Conservation (phyloP, 1,140 invertebrate species). For the Paracyclopina nana region DNA sequence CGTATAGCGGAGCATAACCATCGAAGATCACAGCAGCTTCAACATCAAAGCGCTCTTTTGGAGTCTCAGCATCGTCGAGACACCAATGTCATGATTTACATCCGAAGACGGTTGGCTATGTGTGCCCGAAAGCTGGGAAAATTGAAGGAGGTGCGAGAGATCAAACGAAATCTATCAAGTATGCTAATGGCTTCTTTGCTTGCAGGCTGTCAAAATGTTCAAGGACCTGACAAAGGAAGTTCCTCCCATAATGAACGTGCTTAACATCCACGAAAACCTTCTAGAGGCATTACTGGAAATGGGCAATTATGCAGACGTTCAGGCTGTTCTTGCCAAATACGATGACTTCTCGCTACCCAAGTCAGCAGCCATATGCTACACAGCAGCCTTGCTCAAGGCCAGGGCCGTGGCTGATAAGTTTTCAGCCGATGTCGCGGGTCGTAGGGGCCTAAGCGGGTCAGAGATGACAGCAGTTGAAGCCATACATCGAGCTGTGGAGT, state of each 20-base stretch:
- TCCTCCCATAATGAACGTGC: constrained; percentile 79
- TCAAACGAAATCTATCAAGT: not conserved
- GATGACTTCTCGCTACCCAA: constrained; percentile 89
- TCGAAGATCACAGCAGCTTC: constrained; percentile 9
- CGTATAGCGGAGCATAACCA: constrained; percentile 15
- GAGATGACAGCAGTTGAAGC: constrained; percentile 91
- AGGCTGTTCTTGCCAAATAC: constrained; percentile 86
- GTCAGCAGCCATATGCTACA: constrained; percentile 93
- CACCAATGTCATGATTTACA: constrained; percentile 86
- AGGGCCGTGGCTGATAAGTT: constrained; percentile 66
- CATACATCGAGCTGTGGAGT: constrained; percentile 90
- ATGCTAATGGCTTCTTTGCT: not conserved
- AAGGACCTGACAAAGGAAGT: constrained; percentile 92
- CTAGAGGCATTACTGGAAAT: constrained; percentile 87
- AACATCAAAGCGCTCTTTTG: constrained; percentile 10
- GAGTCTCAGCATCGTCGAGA: constrained; percentile 41
- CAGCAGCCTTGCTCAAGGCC: constrained; percentile 79
- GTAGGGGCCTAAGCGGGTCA: constrained; percentile 60
- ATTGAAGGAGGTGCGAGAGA: constrained; percentile 49
- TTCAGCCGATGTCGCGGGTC: constrained; percentile 67
- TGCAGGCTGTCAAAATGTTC: constrained; percentile 68
- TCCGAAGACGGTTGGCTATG: constrained; percentile 83
- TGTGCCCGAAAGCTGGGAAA: constrained; percentile 82
- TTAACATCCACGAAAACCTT: constrained; percentile 93
- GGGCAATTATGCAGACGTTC: constrained; percentile 88